phyloP scores from a whole-genome alignment of 2,113 vertebrate genomes.

The Centropristis striata region DNA sequence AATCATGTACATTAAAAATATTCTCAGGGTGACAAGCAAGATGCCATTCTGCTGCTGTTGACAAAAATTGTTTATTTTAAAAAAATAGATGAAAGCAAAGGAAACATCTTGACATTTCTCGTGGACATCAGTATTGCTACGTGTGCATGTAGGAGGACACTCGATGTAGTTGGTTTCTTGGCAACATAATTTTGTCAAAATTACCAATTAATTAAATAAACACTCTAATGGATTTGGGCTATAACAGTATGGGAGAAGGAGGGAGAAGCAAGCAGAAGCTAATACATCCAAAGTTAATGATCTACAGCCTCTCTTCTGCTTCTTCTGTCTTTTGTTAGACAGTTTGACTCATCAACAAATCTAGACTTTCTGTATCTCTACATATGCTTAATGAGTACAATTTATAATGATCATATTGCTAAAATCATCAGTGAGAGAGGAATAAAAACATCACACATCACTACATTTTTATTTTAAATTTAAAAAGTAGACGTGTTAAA shows the following conservation, averaged over 20 bases:
- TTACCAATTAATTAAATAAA: constrained; percentile 74
- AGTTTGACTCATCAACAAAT: neutral
- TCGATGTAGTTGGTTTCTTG: constrained; percentile 63
- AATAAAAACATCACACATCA: neutral
- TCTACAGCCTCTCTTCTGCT: constrained; percentile 40
- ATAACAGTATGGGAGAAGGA: constrained; percentile 24
- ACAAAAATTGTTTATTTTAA: neutral
- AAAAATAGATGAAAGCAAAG: constrained; percentile 5
- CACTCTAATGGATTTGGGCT: constrained; percentile 70
- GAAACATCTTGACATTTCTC: neutral
- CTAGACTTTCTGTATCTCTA: neutral
- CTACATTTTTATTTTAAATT: neutral
- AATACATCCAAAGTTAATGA: constrained; percentile 63
- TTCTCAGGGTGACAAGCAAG: neutral
- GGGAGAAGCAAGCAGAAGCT: constrained; percentile 14
- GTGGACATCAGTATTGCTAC: neutral
- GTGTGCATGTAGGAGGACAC: neutral
- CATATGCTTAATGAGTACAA: neutral
- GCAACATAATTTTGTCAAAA: constrained; percentile 71
- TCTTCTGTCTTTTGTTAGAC: neutral
- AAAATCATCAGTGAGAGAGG: neutral
- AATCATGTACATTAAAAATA: neutral
- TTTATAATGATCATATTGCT: neutral
- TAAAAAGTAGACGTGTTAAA: neutral
- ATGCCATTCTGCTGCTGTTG: neutral